These are phyloP conservation scores for Propithecus deckenii DNA, from an alignment of 2,797 vertebrate genomes.

Conservation along the genomic window DNA sequence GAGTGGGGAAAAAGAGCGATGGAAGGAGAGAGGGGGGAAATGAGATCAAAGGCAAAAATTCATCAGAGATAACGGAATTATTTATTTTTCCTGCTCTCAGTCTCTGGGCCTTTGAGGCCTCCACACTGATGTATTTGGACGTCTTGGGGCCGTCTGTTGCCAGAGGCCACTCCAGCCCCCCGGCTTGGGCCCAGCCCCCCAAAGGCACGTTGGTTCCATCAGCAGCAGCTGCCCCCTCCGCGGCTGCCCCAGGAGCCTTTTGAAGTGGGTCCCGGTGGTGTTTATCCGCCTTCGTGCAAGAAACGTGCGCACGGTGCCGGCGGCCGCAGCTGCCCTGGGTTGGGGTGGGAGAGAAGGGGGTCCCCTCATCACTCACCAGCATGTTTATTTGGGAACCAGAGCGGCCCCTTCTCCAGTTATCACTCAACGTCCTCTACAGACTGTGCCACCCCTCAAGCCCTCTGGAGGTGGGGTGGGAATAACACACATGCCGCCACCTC, in stretches of 20 bases:
- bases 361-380: slow-evolving; percentile 82
- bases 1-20: slow-evolving; percentile 38
- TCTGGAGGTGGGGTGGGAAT: neutral
- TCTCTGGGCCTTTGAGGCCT: slow-evolving; percentile 81
- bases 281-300: slow-evolving; percentile 83
- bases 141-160: slow-evolving; percentile 84
- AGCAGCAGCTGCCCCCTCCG: slow-evolving; percentile 64
- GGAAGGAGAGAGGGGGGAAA: slow-evolving; percentile 73
- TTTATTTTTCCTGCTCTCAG: slow-evolving; percentile 88
- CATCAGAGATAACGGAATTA: slow-evolving; percentile 90
- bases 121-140: slow-evolving; percentile 81
- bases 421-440: slow-evolving; percentile 75
- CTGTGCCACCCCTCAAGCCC: neutral
- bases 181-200: slow-evolving; percentile 71
- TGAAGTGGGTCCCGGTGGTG: slow-evolving; percentile 84
- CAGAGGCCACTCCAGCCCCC: slow-evolving; percentile 76
- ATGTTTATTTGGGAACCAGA: slow-evolving; percentile 85
- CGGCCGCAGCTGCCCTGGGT: slow-evolving; percentile 76
- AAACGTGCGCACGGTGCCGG: slow-evolving; percentile 79
- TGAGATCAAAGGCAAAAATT: slow-evolving; percentile 91
- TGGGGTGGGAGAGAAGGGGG: slow-evolving; percentile 37
- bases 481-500: neutral
- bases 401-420: slow-evolving; percentile 82
- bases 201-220: slow-evolving; percentile 82
- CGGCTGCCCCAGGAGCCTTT: slow-evolving; percentile 78